A percentile compares a stretch with the other conserved stretches of the same genome.
These are phyloP conservation scores for Mus caroli DNA, from an alignment of 2,797 vertebrate species.

Conservation along the genomic window DNA sequence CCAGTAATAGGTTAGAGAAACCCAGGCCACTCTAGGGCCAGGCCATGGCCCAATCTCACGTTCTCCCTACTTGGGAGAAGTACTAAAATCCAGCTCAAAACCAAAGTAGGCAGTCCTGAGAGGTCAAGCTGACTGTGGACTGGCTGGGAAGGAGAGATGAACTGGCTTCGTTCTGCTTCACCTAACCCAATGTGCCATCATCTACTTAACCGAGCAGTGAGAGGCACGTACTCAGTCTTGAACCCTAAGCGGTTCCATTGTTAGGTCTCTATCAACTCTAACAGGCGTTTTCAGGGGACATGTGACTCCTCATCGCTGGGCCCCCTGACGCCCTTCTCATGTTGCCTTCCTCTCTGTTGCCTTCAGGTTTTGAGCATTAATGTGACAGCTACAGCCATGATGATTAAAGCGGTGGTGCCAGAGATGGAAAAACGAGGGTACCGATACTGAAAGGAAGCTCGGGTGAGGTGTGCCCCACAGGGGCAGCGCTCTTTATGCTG, in stretches of 20 bases:
- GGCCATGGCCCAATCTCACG: not conserved
- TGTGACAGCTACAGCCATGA: conserved; percentile 91
- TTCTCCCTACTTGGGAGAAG: conserved; percentile 3
- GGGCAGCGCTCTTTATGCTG: not conserved
- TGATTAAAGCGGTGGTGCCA: conserved; percentile 92
- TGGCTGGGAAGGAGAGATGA: not conserved
- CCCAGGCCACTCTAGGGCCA: not conserved
- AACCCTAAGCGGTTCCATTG: not conserved
- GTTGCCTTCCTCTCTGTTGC: not conserved
- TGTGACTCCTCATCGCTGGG: not conserved
- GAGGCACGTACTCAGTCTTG: not conserved
- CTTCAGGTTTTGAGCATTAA: conserved; percentile 93
- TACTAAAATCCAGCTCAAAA: conserved; percentile 46
- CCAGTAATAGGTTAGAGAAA: not conserved
- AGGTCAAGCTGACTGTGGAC: not conserved
- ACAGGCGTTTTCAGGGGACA: not conserved
- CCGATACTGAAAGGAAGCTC: conserved; percentile 14
- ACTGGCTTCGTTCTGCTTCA: not conserved
- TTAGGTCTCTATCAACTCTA: not conserved
- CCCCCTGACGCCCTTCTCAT: not conserved
- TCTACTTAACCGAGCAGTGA: not conserved
- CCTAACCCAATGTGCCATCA: not conserved
- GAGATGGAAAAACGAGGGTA: conserved; percentile 95
- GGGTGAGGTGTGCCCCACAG: accelerated
- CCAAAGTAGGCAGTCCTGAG: not conserved